Evolutionary conservation across 2,888 invertebrate species (phyloP).

Genomic region (Leptopilina drosophilae): DNA sequence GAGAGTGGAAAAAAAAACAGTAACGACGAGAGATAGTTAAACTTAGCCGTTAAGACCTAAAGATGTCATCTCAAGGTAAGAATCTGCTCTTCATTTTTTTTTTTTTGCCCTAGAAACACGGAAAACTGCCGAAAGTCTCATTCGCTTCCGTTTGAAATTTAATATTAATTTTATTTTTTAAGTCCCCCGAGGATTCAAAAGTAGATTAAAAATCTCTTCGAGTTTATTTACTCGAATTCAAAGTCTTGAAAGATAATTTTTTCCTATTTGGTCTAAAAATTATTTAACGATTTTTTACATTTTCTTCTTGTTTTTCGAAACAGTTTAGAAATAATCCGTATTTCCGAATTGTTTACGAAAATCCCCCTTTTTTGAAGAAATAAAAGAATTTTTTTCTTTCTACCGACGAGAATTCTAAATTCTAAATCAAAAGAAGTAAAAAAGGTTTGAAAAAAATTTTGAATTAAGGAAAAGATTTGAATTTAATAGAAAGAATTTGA

Average conservation of each 20-base stretch:
- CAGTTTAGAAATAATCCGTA: background rate
- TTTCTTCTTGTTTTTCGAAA: too few relatives aligned
- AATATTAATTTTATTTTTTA: background rate
- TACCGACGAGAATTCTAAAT: too few relatives aligned
- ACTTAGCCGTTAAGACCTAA: conserved; percentile 15
- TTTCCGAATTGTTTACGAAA: background rate
- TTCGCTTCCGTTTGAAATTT: background rate
- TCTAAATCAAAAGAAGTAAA: too few relatives aligned
- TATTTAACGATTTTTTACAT: too few relatives aligned
- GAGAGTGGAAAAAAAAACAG: conserved; percentile 5
- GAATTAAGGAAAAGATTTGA: too few relatives aligned
- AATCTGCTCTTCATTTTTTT: conserved; percentile 35
- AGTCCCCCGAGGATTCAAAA: background rate
- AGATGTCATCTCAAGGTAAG: conserved; percentile 15
- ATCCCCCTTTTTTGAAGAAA: too few relatives aligned
- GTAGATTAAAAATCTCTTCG: background rate
- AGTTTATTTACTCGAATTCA: too few relatives aligned
- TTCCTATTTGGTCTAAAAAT: too few relatives aligned
- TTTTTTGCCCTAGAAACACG: background rate
- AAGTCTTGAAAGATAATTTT: too few relatives aligned
- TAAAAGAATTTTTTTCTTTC: too few relatives aligned
- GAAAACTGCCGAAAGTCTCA: conserved; percentile 2
- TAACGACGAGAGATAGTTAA: conserved; percentile 28
- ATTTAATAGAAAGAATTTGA: background rate
- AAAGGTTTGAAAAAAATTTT: too few relatives aligned